Percentiles rank a stretch among this genome's conserved stretches.
These are phyloP conservation scores for Microplitis deprimator DNA, from an alignment of 2,888 invertebrate genomes.

Conservation along the genomic window DNA sequence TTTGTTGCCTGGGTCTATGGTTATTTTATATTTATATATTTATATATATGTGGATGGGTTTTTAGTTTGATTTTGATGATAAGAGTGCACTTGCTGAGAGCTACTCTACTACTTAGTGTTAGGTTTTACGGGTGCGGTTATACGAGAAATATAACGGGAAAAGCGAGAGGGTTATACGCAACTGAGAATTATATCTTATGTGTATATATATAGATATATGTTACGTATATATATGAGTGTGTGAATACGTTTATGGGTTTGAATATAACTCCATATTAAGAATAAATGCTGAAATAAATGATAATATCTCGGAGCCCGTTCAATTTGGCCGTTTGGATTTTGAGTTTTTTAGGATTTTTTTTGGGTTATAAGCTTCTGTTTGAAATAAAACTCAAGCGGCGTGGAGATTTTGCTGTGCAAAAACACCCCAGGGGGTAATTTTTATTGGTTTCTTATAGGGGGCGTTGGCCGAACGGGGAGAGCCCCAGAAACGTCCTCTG, in stretches of 20 bases:
- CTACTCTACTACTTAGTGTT: constrained; percentile 39
- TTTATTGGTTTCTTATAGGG: no score
- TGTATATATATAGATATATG: constrained; percentile 16
- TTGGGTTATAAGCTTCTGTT: no score
- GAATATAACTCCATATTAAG: neutral
- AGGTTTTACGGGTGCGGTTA: constrained; percentile 44
- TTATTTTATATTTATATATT: constrained; percentile 7
- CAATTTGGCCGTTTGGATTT: neutral
- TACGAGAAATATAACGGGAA: constrained; percentile 46
- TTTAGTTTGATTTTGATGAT: constrained; percentile 10
- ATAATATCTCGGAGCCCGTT: neutral
- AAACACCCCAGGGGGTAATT: no score
- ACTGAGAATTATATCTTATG: constrained; percentile 33
- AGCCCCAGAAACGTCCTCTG: no score
- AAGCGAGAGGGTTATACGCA: constrained; percentile 42
- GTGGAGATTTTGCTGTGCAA: no score
- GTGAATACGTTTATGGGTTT: constrained; percentile 6
- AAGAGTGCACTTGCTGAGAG: constrained; percentile 37
- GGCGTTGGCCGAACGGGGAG: no score
- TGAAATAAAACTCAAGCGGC: no score
- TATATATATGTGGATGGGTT: neutral
- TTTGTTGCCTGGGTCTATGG: no score
- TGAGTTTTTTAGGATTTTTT: neutral
- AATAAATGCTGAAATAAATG: neutral
- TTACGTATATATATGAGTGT: neutral